A percentile compares a stretch with the other conserved stretches of the same genome.
Evolutionary conservation across 2,113 vertebrate species (phyloP).

Genomic region (Toxotes jaculatrix): DNA sequence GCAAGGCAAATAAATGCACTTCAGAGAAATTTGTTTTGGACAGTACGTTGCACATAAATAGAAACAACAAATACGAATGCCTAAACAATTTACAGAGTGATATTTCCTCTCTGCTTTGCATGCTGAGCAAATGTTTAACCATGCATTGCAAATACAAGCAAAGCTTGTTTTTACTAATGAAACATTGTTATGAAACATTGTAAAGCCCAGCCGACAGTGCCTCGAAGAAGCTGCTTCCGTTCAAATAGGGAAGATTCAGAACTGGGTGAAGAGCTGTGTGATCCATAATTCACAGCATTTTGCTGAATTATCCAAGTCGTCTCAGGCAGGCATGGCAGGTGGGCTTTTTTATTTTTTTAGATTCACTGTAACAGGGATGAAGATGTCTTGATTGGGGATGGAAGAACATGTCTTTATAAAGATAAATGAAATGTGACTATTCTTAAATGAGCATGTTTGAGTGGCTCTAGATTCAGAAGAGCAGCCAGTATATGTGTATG

Average conservation of each 20-base stretch:
- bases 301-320: neutral
- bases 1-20: conserved; percentile 43
- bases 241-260: conserved; percentile 37
- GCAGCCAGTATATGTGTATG: too few species aligned
- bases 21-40: conserved; percentile 41
- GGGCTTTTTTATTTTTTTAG: neutral
- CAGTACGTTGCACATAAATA: conserved; percentile 33
- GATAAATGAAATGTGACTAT: neutral
- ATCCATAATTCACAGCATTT: conserved; percentile 37
- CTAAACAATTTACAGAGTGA: conserved; percentile 53
- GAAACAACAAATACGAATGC: conserved; percentile 44
- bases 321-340: neutral
- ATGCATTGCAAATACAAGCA: conserved; percentile 59
- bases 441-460: neutral
- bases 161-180: conserved; percentile 58
- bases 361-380: neutral
- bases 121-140: conserved; percentile 64
- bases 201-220: conserved; percentile 24
- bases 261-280: conserved; percentile 18
- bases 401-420: too few species aligned
- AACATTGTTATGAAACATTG: conserved; percentile 41
- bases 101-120: conserved; percentile 34
- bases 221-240: conserved; percentile 36
- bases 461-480: too few species aligned
- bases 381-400: neutral